Conservation (phyloP, 1,140 invertebrate genomes). For the Pissodes strobi region DNA sequence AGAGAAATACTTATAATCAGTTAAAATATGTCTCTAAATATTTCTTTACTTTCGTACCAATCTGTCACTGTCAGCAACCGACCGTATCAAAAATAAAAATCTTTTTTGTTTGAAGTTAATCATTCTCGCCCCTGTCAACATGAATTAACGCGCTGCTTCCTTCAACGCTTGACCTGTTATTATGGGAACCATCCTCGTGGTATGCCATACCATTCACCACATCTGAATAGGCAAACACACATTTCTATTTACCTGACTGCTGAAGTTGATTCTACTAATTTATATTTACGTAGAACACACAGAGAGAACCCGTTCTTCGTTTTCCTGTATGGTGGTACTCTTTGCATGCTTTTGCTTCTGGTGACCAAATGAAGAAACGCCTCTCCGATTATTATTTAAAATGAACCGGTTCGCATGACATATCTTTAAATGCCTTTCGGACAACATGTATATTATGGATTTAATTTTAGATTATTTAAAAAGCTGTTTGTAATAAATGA, state of each 20-base stretch:
- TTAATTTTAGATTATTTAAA: too few species aligned
- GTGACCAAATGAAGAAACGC: too few species aligned
- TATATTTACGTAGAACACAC: slow-evolving; percentile 30
- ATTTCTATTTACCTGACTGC: slow-evolving; percentile 24
- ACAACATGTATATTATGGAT: too few species aligned
- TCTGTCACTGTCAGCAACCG: too few species aligned
- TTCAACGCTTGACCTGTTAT: slow-evolving; percentile 3
- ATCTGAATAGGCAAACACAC: slow-evolving; percentile 24
- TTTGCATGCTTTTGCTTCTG: slow-evolving; percentile 2
- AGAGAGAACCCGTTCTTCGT: slow-evolving; percentile 22
- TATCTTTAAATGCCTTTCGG: too few species aligned
- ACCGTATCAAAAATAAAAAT: too few species aligned
- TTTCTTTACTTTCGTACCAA: too few species aligned
- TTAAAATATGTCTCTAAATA: too few species aligned
- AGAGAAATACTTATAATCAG: too few species aligned
- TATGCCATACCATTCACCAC: slow-evolving; percentile 22
- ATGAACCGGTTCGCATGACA: too few species aligned
- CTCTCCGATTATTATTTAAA: too few species aligned
- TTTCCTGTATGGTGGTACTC: slow-evolving; percentile 3
- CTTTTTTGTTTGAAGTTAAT: background rate
- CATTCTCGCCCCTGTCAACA: slow-evolving; percentile 9
- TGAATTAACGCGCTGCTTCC: slow-evolving; percentile 9
- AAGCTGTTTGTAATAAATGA: too few species aligned
- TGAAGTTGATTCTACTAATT: slow-evolving; percentile 29
- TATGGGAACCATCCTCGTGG: slow-evolving; percentile 14